These are phyloP conservation scores for Phenganax stokvisi DNA, from an alignment of 92 coral and sea anemone genomes.

Conservation along the genomic window DNA sequence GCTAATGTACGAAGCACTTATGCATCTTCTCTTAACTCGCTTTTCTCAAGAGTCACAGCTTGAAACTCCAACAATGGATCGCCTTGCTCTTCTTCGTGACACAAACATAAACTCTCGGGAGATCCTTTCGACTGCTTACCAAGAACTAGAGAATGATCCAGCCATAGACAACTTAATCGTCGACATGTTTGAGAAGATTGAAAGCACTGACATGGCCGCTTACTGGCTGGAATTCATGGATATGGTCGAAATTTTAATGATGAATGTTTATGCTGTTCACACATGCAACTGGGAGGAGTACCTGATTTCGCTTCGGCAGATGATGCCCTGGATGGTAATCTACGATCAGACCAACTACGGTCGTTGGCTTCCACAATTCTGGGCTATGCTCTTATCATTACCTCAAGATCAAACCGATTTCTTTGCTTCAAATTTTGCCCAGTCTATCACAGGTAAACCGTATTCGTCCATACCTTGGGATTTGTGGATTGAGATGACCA, in stretches of 20 bases:
- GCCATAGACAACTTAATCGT: neutral
- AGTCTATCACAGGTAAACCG: conserved; percentile 32
- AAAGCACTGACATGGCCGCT: conserved; percentile 16
- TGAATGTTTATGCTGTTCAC: conserved; percentile 19
- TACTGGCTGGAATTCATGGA: conserved; percentile 30
- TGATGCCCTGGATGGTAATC: conserved; percentile 36
- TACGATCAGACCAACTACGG: conserved; percentile 27
- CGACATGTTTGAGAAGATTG: conserved; percentile 16
- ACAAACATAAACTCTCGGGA: conserved; percentile 15
- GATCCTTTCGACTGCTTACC: conserved; percentile 5
- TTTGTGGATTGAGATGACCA: conserved; percentile 30
- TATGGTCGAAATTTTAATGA: conserved; percentile 22
- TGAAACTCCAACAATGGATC: conserved; percentile 5
- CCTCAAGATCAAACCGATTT: conserved; percentile 7
- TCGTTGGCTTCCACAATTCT: conserved; percentile 24
- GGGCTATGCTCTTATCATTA: conserved; percentile 17
- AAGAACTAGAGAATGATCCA: conserved; percentile 22
- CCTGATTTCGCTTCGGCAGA: conserved; percentile 11
- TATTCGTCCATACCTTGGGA: conserved; percentile 20
- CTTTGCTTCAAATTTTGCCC: conserved; percentile 11
- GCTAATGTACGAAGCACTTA: conserved; percentile 26
- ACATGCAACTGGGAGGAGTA: conserved; percentile 23
- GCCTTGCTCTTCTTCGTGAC: conserved; percentile 13
- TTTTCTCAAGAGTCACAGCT: neutral
- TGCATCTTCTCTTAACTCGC: conserved; percentile 11